Evolutionary conservation across 2,888 invertebrate genomes (phyloP).

Genomic region (Agrotis exclamationis): DNA sequence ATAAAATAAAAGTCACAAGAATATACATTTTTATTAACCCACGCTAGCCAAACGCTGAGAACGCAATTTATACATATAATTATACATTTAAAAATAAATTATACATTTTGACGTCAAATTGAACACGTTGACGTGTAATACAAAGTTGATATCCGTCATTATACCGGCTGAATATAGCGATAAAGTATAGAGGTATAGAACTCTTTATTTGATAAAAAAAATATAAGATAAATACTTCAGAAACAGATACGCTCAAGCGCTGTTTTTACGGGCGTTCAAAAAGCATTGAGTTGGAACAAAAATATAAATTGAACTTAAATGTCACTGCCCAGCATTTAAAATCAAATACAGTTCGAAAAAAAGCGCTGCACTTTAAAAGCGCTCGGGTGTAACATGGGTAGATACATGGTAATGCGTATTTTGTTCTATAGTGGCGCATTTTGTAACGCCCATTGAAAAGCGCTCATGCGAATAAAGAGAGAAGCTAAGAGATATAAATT

Average conservation of each 20-base stretch:
- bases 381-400: too few relatives aligned
- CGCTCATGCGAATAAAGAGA: too few relatives aligned
- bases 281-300: too few relatives aligned
- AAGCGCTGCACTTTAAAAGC: too few relatives aligned
- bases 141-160: slow-evolving; percentile 58
- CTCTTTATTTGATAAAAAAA: slow-evolving; percentile 8
- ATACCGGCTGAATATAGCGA: slow-evolving; percentile 44
- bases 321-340: too few relatives aligned
- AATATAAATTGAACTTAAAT: too few relatives aligned
- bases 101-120: slow-evolving; percentile 55
- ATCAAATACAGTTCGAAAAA: too few relatives aligned
- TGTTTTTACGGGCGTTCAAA: too few relatives aligned
- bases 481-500: too few relatives aligned
- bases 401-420: too few relatives aligned
- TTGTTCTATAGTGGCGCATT: too few relatives aligned
- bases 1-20: slow-evolving; percentile 49
- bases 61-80: slow-evolving; percentile 61
- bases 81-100: slow-evolving; percentile 55
- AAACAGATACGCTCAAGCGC: not conserved
- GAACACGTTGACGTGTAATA: slow-evolving; percentile 52
- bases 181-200: slow-evolving; percentile 30
- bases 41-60: slow-evolving; percentile 60
- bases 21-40: slow-evolving; percentile 59
- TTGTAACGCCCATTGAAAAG: too few relatives aligned
- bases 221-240: not conserved